These are phyloP conservation scores for Anarhynchus alexandrinus DNA, from an alignment of 2,113 vertebrate species.

Conservation along the genomic window DNA sequence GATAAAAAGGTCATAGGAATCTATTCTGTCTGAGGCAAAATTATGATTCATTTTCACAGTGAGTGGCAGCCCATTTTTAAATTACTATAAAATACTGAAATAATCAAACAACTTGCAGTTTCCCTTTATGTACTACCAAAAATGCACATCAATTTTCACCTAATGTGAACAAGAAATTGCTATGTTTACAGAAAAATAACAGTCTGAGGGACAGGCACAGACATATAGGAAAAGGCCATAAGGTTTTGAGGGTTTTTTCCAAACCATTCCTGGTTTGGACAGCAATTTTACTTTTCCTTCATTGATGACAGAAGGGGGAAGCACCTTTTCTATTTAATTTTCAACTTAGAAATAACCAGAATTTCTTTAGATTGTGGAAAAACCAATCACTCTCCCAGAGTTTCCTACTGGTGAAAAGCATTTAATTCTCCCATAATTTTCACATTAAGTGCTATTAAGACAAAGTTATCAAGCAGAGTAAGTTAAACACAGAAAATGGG, in stretches of 20 bases:
- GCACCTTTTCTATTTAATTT: neutral
- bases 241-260: neutral
- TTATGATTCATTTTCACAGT: neutral
- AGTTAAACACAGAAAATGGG: neutral
- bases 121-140: neutral
- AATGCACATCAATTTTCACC: neutral
- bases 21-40: neutral
- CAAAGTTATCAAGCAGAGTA: neutral
- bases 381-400: fast-evolving
- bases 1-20: conserved; percentile 12
- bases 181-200: neutral
- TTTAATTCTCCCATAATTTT: neutral
- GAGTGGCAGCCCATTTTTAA: neutral
- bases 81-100: neutral
- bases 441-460: neutral
- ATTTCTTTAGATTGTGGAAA: neutral
- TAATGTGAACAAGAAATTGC: neutral
- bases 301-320: neutral
- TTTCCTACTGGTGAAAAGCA: neutral
- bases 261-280: neutral
- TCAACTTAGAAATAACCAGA: neutral
- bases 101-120: neutral
- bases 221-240: neutral
- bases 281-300: neutral
- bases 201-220: neutral